These are phyloP conservation scores for Hartigia nigra DNA, from an alignment of 2,888 invertebrate genomes.

Conservation along the genomic window DNA sequence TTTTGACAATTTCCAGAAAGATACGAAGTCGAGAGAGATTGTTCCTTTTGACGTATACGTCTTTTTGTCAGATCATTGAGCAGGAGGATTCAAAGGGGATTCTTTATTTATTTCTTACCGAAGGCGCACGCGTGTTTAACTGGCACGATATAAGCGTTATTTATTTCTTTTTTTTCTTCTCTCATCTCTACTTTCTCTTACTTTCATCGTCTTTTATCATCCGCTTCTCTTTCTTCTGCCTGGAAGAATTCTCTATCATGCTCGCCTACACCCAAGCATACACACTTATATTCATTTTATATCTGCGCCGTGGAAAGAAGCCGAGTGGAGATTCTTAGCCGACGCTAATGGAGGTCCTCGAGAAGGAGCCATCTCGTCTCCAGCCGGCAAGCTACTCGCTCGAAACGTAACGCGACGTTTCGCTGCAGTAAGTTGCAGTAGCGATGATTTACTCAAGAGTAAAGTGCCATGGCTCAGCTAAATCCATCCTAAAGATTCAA, in stretches of 20 bases:
- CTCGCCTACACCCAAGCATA: background rate
- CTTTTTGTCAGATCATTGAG: too few species aligned
- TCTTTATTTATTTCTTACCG: too few species aligned
- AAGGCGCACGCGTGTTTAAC: too few species aligned
- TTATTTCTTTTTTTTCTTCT: conserved; percentile 17
- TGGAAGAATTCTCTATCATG: background rate
- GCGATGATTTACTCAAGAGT: conserved; percentile 54
- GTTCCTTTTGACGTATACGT: too few species aligned
- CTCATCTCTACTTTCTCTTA: conserved; percentile 26
- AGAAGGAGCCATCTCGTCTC: conserved; percentile 48
- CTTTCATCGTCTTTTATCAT: conserved; percentile 25
- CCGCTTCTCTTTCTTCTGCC: conserved; percentile 20
- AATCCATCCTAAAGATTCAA: too few species aligned
- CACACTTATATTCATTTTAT: conserved; percentile 47
- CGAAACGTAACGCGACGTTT: conserved; percentile 49
- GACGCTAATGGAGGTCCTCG: conserved; percentile 60
- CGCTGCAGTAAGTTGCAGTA: conserved; percentile 4
- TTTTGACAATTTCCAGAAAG: too few species aligned
- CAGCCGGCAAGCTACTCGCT: conserved; percentile 32
- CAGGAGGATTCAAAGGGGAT: too few species aligned
- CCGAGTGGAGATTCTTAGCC: conserved; percentile 43
- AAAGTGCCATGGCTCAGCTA: conserved; percentile 35
- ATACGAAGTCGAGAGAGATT: too few species aligned
- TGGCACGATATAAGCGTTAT: background rate
- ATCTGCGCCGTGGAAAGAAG: conserved; percentile 37